A percentile compares a stretch with the other conserved stretches of the same genome.
Conservation (phyloP, 2,113 vertebrate genomes). For the Acanthisitta chloris region DNA sequence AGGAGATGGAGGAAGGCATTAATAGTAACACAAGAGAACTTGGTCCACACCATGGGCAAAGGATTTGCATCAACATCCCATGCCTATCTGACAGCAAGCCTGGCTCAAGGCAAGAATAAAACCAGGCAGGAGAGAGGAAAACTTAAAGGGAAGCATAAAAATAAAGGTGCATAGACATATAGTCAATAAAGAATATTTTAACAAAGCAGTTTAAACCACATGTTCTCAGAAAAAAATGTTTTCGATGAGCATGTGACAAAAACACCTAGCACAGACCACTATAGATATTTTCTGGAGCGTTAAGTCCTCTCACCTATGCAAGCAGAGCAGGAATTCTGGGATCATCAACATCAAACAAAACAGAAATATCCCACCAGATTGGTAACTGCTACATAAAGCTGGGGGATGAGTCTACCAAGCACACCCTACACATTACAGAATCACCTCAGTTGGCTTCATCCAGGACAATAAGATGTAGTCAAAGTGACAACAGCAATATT, state of each 20-base stretch:
- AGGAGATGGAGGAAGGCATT: background rate
- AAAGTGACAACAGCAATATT: background rate
- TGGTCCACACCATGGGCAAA: background rate
- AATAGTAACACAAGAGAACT: background rate
- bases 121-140: background rate
- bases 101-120: background rate
- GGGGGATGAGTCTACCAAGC: background rate
- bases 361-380: background rate
- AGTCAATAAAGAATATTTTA: background rate
- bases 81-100: background rate
- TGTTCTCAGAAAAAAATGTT: background rate
- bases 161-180: rapidly evolving
- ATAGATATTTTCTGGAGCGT: background rate
- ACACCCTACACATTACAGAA: rapidly evolving
- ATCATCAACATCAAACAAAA: background rate
- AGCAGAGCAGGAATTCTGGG: background rate
- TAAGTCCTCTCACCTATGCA: background rate
- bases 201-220: background rate
- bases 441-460: background rate
- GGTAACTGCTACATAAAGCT: background rate
- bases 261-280: background rate
- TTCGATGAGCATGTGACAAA: background rate
- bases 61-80: background rate
- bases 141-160: background rate
- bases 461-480: background rate